Conservation (phyloP, 1,140 invertebrate genomes). For the Lasioglossum albipes region DNA sequence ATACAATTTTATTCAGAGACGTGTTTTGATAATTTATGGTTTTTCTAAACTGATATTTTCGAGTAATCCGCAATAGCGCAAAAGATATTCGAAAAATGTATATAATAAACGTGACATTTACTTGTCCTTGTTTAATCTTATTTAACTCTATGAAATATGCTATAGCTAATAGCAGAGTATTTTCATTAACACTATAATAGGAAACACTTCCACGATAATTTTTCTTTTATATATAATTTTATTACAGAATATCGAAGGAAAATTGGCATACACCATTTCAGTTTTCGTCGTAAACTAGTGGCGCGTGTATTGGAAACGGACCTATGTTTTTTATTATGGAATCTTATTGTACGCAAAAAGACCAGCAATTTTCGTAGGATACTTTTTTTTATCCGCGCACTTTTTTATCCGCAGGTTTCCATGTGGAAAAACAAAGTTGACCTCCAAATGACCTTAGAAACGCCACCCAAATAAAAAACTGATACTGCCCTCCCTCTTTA, state of each 20-base stretch:
- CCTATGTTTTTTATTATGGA: no score
- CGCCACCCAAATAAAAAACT: no score
- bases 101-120: conserved; percentile 7
- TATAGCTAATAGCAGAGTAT: conserved; percentile 37
- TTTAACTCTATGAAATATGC: conserved; percentile 14
- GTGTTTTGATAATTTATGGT: conserved; percentile 12
- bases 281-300: neutral
- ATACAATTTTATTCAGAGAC: conserved; percentile 15
- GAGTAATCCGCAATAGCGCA: neutral
- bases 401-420: no score
- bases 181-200: conserved; percentile 7
- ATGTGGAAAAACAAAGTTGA: no score
- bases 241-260: conserved; percentile 3
- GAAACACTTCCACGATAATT: conserved; percentile 16
- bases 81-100: conserved; percentile 12
- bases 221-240: conserved; percentile 1
- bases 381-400: no score
- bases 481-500: no score
- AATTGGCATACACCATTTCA: neutral
- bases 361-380: no score
- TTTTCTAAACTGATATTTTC: conserved; percentile 26
- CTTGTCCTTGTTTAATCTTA: conserved; percentile 17
- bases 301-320: neutral
- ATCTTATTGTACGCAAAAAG: no score
- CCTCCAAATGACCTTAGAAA: no score